Percentiles rank a stretch among this genome's conserved stretches.
These are phyloP conservation scores for Hymenopus coronatus DNA, from an alignment of 2,888 invertebrate genomes.

Conservation along the genomic window DNA sequence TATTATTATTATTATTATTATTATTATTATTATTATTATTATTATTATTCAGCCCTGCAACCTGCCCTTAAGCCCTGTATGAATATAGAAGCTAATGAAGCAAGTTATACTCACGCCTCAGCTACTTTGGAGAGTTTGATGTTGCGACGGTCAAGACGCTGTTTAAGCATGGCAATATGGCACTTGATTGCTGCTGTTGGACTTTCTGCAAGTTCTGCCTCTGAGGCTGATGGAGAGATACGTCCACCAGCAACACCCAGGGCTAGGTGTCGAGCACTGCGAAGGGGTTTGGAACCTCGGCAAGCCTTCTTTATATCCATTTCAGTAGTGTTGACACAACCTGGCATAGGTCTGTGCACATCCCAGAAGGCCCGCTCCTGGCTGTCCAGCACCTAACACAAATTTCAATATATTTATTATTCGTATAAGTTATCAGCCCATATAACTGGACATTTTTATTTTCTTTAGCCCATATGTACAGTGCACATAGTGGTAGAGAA, in stretches of 20 bases:
- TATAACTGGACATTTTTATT: no score
- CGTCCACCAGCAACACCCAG: constrained; percentile 50
- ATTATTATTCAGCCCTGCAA: no score
- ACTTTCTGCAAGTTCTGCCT: constrained; percentile 48
- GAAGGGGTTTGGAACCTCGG: constrained; percentile 55
- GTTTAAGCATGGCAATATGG: constrained; percentile 55
- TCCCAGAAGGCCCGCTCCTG: constrained; percentile 99
- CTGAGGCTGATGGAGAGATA: constrained; percentile 55
- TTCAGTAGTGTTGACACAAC: constrained; percentile 98
- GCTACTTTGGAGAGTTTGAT: constrained; percentile 91
- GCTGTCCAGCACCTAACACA: constrained; percentile 76
- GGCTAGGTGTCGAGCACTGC: constrained; percentile 31
- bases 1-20: no score
- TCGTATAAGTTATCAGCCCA: no score
- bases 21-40: no score
- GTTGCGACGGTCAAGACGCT: constrained; percentile 80
- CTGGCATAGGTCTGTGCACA: constrained; percentile 98
- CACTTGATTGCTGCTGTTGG: constrained; percentile 48
- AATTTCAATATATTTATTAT: neutral
- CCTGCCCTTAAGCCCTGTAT: no score
- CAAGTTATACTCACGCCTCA: constrained; percentile 71
- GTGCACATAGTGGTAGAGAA: no score
- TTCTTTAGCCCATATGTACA: no score
- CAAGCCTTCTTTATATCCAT: constrained; percentile 96
- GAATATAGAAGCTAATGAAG: no score